Conservation (phyloP, 2,797 vertebrate genomes). For the Hypotaenidia philippensis region DNA sequence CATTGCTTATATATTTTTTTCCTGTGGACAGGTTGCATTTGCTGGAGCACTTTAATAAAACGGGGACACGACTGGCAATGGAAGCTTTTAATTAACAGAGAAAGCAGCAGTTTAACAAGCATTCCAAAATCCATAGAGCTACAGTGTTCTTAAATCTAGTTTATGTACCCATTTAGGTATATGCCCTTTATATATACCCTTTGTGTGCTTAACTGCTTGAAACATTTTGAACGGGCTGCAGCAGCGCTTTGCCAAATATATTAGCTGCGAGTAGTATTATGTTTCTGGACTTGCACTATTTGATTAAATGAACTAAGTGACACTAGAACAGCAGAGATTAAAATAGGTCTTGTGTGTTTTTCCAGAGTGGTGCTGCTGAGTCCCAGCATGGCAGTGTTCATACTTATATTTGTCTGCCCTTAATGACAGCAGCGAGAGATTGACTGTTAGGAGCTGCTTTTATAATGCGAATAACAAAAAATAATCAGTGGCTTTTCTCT, state of each 20-base stretch:
- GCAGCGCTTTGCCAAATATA: constrained; percentile 1
- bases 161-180: background rate
- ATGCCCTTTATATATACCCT: background rate
- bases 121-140: background rate
- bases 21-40: background rate
- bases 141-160: constrained; percentile 12
- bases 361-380: background rate
- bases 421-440: background rate
- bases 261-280: background rate
- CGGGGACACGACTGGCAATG: background rate
- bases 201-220: constrained; percentile 28
- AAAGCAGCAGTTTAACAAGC: constrained; percentile 36
- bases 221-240: constrained; percentile 3
- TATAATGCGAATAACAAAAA: background rate
- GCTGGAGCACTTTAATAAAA: constrained; percentile 39
- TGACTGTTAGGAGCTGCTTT: background rate
- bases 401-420: background rate
- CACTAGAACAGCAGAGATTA: background rate
- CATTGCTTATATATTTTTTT: background rate
- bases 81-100: constrained; percentile 54
- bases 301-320: constrained; percentile 30
- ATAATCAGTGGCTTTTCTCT: background rate
- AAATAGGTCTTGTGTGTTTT: constrained; percentile 15
- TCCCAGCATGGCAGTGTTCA: background rate
- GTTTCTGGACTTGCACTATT: background rate